These are phyloP conservation scores for Peromyscus polionotus DNA, from an alignment of 2,113 vertebrate species.

Conservation along the genomic window DNA sequence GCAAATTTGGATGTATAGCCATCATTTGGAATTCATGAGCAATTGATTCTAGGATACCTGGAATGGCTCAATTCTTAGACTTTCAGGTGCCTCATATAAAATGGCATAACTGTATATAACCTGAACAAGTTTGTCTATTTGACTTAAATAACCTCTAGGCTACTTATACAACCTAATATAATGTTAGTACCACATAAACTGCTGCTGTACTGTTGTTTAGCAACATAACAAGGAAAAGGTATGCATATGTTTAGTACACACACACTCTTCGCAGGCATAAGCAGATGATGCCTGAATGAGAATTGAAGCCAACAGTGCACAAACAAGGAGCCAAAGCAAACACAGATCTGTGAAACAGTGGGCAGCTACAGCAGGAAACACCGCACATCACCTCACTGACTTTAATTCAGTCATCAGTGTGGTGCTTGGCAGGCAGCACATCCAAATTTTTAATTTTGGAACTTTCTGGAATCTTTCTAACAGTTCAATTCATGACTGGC, in stretches of 20 bases:
- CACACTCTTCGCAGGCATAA: no score
- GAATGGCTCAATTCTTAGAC: background rate
- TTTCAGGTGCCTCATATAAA: background rate
- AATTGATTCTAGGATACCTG: background rate
- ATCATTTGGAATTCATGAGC: background rate
- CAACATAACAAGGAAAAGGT: background rate
- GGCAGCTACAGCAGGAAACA: no score
- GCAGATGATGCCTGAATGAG: background rate
- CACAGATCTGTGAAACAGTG: background rate
- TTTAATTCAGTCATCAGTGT: background rate
- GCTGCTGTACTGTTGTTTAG: background rate
- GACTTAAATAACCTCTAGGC: background rate
- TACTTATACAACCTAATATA: background rate
- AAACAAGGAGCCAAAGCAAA: background rate
- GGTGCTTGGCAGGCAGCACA: background rate
- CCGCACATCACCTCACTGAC: background rate
- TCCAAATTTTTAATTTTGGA: background rate
- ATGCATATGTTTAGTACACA: background rate
- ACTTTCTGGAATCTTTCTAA: background rate
- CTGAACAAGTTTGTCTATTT: background rate
- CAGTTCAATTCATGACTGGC: background rate
- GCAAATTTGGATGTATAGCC: background rate
- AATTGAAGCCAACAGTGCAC: background rate
- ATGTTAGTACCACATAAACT: background rate
- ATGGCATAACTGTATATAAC: background rate